Conservation (phyloP, 2,797 vertebrate genomes). For the Galago senegalensis region DNA sequence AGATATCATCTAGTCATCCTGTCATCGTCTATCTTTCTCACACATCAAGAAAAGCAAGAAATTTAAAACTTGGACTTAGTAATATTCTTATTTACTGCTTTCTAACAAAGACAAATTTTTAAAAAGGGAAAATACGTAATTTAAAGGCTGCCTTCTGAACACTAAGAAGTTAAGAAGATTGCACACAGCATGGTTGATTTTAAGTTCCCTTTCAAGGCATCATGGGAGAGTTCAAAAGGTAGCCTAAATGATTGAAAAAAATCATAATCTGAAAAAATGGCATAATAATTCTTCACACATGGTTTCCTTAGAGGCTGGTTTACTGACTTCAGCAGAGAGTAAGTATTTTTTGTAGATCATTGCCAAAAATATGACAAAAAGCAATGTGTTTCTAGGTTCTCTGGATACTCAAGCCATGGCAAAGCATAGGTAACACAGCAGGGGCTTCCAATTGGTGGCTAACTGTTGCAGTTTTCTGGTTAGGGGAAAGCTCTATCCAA, state of each 20-base stretch:
- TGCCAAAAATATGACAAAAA: constrained; percentile 31
- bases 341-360: constrained; percentile 26
- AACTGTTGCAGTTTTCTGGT: background rate
- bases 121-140: background rate
- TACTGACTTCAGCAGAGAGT: constrained; percentile 49
- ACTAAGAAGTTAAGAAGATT: background rate
- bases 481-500: background rate
- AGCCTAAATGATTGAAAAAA: constrained; percentile 40
- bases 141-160: constrained; percentile 29
- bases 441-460: background rate
- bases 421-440: background rate
- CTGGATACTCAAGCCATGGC: background rate
- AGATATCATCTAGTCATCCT: background rate
- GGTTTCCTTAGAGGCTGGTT: constrained; percentile 35
- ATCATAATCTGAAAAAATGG: background rate
- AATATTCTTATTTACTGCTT: constrained; percentile 7
- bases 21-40: background rate
- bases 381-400: constrained; percentile 4
- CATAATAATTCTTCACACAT: constrained; percentile 16
- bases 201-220: constrained; percentile 40
- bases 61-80: constrained; percentile 21
- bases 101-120: background rate
- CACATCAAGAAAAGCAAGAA: background rate
- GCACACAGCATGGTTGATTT: background rate
- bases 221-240: constrained; percentile 20